Base-by-base conservation (phyloP, 2,888 invertebrate species). In the Rhynchonema sp. region DNA sequence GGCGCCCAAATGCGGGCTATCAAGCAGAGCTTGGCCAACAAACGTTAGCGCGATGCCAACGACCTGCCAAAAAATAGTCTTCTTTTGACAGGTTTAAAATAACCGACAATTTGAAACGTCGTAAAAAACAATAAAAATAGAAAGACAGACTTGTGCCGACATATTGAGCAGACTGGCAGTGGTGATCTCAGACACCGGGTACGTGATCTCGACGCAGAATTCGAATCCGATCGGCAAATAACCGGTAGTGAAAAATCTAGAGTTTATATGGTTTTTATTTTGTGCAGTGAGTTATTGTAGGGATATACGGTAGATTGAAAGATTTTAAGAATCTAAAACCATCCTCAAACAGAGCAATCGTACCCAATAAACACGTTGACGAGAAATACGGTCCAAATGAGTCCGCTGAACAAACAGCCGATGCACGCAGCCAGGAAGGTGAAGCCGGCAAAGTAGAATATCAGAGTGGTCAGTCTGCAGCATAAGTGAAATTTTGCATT, bases 221-320 rank as follows among this genome's bases (percentile, higher is more conserved):
- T 56, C 56, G 26, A 26, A 56, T 23, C 56, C 56, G 17, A 56
- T 26, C 17, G 56, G 56, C 56, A 56, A n/a, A 38, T 56, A 56
- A 2, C 56, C 56, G n/a, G 56, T 25, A 17, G 25, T 13, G 38
- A 56, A 56, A 17, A 56, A 27, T 27, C 54, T 28, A 17, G 9
- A 28, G n/a, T n/a, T n/a, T n/a, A n/a, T n/a, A n/a, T n/a, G n/a
- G n/a, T n/a, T n/a, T n/a, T n/a, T n/a, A n/a, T n/a, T n/a, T n/a
- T n/a, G n/a, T n/a, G n/a, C n/a, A n/a, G n/a, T n/a, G n/a, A n/a
- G n/a, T n/a, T n/a, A n/a, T n/a, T n/a, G n/a, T n/a, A n/a, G n/a
- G n/a, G n/a, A n/a, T n/a, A n/a, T n/a, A n/a, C n/a, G n/a, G n/a
- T n/a, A n/a, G n/a, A n/a, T n/a, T n/a, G n/a, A n/a, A n/a, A n/a